phyloP scores from a whole-genome alignment of 2,888 invertebrate genomes.

The Prosopocoilus inquinatus region DNA sequence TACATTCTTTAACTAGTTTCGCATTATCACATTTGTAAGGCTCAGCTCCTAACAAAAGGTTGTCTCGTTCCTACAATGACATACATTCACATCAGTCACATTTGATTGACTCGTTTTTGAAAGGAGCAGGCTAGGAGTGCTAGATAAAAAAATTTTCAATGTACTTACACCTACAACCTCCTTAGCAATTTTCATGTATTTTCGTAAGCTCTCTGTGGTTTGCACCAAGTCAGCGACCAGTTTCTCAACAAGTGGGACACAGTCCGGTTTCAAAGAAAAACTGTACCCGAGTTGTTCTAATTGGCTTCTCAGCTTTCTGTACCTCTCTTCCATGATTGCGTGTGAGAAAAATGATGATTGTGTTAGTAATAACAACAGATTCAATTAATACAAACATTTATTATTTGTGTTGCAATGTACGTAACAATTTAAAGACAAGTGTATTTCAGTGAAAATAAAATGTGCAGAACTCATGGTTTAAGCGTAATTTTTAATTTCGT shows the following conservation, averaged over 20 bases:
- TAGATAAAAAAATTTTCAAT: neutral
- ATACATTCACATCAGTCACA: conserved; percentile 4
- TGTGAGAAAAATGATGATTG: conserved; percentile 3
- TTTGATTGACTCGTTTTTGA: conserved; percentile 4
- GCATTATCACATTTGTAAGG: conserved; percentile 81
- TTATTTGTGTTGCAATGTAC: neutral
- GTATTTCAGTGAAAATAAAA: too few species aligned
- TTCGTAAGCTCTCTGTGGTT: conserved; percentile 83
- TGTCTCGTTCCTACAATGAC: conserved; percentile 63
- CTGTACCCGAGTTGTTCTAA: conserved; percentile 82
- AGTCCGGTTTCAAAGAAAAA: conserved; percentile 71
- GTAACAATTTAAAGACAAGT: too few species aligned
- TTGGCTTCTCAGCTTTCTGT: conserved; percentile 58
- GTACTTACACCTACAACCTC: conserved; percentile 61
- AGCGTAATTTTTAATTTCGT: too few species aligned
- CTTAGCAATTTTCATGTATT: conserved; percentile 75
- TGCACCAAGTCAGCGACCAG: conserved; percentile 79
- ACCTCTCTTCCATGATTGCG: conserved; percentile 41
- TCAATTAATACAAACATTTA: neutral
- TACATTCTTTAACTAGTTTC: conserved; percentile 72
- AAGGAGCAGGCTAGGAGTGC: neutral
- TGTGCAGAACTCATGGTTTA: too few species aligned
- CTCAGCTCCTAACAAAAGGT: conserved; percentile 69
- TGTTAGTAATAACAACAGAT: neutral
- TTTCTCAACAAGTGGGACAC: conserved; percentile 76